Evolutionary conservation across 2,113 vertebrate genomes (phyloP), one percentile per base, ranked within the genome.

Genomic region (Microtus montanus): DNA sequence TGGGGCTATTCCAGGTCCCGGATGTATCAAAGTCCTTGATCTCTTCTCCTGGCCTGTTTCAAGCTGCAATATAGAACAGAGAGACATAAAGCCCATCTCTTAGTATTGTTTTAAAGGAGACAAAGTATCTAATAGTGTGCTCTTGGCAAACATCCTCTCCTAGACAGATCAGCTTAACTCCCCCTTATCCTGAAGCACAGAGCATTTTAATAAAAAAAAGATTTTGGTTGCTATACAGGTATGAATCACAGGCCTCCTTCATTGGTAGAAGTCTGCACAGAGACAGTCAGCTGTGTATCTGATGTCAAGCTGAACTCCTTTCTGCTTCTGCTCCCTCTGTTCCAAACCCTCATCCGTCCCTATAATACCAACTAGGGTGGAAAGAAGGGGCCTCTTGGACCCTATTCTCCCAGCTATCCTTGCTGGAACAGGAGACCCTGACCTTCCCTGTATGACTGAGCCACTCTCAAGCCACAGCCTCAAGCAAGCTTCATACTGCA

Each of bases 121-220:
- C 97, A 97, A 97, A 97, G 92, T 96, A 93, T 96, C 91, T 97
- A 97, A 97, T 95, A 91, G 97, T 90, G 52, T 44, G 89, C 96
- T 96, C 97, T 93, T 63, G 94, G 97, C 96, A 97, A 97, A 97
- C 96, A 97, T 20, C 49, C 63, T 96, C 89, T 90, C 75, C 2
- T 73, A 95, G 96, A 86, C 94, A 97, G 97, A 95, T 95, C 93
- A 95, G 96, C 84, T 96, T 96, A 96, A 96, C 97, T 96, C 96
- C 94, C 95, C 41, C 14, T 77, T 96, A 96, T 95, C 96, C 93
- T 64, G 80, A 77, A 96, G 96, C 96, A 95, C 94, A 96, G 91
- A 93, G 96, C 96, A 95, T 96, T 97, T 97, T 97, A 97, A 97
- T 97, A 97, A 97, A 97, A 89, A 92, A 92, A 96, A 97, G 97